Evolutionary conservation across 2,797 vertebrate genomes (phyloP), one percentile per base, ranked within the genome.

Genomic region (Acrossocheilus wenchowensis): DNA sequence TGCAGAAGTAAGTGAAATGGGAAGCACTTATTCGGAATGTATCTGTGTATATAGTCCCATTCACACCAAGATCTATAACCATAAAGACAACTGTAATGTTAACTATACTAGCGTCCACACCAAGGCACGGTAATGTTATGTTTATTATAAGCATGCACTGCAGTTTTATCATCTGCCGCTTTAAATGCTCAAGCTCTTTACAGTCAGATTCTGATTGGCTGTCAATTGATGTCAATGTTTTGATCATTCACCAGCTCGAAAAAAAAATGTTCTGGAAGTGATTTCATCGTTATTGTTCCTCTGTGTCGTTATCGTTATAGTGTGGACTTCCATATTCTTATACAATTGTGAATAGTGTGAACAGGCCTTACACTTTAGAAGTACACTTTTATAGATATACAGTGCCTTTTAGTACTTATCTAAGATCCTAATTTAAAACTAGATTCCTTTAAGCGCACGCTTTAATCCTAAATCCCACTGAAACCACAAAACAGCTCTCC

Each of bases 391-490:
- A 1, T 6, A 78, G 36, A 85, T 85, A 78, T 17, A 45, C n/a
- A 78, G 36, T 57, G 36, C 50, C 6, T 11, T 72, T 62, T 80
- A 12, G 11, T 80, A 72, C 77, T 72, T 54, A 71, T 85, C 54
- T 36, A 48, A 41, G 17, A 60, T 85, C 52, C 6, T 34, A 43
- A 78, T 41, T 30, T 75, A 78, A 85, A 41, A 60, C 50, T 79
- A 34, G 39, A 85, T 80, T 72, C 21, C 39, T 80, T 62, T 62
- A 80, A 80, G 41, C 52, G 62, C 66, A 78, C 9, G 12, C 66
- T 72, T 72, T 36, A 79, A n/a, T 34, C 8, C 43, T 39, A 66
- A 78, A 54, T 54, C 48, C 83, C 74, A 81, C 3, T 62, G 75
- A 45, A 75, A 60, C 36, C 41, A 45, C 26, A 72, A 60, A 85